Evolutionary conservation across 2,888 invertebrate species (phyloP).

Genomic region (Stenolophus ochropezus): DNA sequence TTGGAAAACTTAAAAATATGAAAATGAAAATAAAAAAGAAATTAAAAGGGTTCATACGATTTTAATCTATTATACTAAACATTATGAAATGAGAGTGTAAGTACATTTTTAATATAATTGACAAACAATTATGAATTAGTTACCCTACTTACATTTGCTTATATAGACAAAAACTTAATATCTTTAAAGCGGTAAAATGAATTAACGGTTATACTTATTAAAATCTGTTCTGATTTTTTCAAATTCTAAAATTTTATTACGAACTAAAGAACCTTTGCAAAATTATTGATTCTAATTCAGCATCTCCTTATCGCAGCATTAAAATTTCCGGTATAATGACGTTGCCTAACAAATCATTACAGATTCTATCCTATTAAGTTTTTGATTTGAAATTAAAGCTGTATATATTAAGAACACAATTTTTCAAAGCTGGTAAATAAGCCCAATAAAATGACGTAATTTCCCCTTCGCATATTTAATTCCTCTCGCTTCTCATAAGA

Average conservation of each 20-base stretch:
- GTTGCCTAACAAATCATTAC: not conserved
- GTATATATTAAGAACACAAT: conserved; percentile 7
- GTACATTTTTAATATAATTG: too few relatives aligned
- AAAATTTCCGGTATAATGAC: not conserved
- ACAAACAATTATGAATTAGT: too few relatives aligned
- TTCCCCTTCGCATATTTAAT: conserved; percentile 37
- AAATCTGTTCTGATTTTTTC: too few relatives aligned
- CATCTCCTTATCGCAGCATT: not conserved
- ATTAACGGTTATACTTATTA: too few relatives aligned
- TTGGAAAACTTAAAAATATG: not conserved
- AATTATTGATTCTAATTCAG: not conserved
- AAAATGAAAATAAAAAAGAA: too few relatives aligned
- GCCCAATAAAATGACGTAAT: conserved; percentile 35
- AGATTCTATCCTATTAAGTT: not conserved
- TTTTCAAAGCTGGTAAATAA: conserved; percentile 33
- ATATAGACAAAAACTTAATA: too few relatives aligned
- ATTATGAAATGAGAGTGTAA: too few relatives aligned
- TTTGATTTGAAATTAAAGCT: conserved; percentile 1
- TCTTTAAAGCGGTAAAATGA: too few relatives aligned
- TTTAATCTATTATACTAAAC: too few relatives aligned
- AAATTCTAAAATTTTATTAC: too few relatives aligned
- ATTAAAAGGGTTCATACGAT: too few relatives aligned
- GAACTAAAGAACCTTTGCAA: not conserved
- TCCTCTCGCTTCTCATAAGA: not conserved
- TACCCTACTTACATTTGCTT: too few relatives aligned